Evolutionary conservation across 2,113 vertebrate species (phyloP).

Genomic region (Sapayoa aenigma): DNA sequence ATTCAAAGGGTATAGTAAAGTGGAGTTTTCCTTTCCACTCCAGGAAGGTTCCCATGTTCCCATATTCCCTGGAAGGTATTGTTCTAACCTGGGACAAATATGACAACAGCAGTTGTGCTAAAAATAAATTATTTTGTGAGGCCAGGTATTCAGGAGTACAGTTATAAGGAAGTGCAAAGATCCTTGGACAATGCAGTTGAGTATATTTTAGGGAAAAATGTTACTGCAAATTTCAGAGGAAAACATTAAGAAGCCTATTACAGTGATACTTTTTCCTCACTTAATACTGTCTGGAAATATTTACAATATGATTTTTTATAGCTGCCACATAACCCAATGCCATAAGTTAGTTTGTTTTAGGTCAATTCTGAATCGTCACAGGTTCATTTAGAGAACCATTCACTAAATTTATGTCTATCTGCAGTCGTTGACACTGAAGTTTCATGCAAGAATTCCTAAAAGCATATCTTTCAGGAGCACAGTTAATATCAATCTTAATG

Average conservation of each 20-base stretch:
- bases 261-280: background rate
- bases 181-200: background rate
- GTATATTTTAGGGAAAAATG: background rate
- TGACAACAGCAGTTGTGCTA: background rate
- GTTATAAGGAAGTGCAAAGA: background rate
- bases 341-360: background rate
- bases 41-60: no score
- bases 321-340: background rate
- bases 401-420: background rate
- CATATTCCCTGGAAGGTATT: no score
- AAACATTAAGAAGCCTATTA: background rate
- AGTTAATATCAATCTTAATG: background rate
- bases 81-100: background rate
- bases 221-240: background rate
- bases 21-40: no score
- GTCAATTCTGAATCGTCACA: background rate
- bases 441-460: background rate
- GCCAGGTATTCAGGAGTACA: background rate
- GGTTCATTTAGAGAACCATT: background rate
- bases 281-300: background rate
- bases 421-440: background rate
- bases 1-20: no score
- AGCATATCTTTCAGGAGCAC: background rate
- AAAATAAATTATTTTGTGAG: background rate
- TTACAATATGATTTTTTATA: background rate